These are phyloP conservation scores for Pandemis corylana DNA, from an alignment of 2,888 invertebrate genomes.

Conservation along the genomic window DNA sequence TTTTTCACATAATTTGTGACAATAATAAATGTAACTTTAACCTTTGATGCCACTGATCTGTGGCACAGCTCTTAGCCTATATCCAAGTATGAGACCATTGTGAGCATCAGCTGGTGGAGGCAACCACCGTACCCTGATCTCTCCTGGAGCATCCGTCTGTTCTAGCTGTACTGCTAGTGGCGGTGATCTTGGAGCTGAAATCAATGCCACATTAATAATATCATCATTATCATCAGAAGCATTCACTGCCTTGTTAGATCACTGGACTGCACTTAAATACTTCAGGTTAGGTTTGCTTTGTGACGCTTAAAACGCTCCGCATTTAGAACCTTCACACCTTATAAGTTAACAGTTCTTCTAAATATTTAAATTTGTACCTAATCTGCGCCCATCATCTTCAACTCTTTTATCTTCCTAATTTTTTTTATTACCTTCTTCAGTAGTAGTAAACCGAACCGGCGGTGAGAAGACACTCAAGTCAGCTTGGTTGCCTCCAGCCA, in stretches of 20 bases:
- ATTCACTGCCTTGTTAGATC: not conserved
- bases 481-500: conserved; percentile 78
- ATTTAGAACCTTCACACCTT: no score
- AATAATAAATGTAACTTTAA: no score
- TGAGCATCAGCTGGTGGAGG: conserved; percentile 78
- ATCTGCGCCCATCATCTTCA: no score
- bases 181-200: conserved; percentile 74
- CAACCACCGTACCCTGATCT: conserved; percentile 74
- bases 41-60: conserved; percentile 69
- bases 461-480: conserved; percentile 75
- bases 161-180: conserved; percentile 78
- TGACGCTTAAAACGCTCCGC: no score
- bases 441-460: conserved; percentile 76
- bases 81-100: conserved; percentile 78
- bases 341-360: no score
- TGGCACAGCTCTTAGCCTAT: conserved; percentile 71
- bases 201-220: not conserved
- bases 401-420: no score
- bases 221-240: not conserved
- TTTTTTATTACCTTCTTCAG: conserved; percentile 72
- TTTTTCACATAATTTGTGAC: no score
- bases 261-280: no score
- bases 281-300: no score
- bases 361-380: no score
- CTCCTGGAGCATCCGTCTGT: conserved; percentile 77